These are phyloP conservation scores for Drosophila bifasciata DNA, from an alignment of 1,140 invertebrate species.

Conservation along the genomic window DNA sequence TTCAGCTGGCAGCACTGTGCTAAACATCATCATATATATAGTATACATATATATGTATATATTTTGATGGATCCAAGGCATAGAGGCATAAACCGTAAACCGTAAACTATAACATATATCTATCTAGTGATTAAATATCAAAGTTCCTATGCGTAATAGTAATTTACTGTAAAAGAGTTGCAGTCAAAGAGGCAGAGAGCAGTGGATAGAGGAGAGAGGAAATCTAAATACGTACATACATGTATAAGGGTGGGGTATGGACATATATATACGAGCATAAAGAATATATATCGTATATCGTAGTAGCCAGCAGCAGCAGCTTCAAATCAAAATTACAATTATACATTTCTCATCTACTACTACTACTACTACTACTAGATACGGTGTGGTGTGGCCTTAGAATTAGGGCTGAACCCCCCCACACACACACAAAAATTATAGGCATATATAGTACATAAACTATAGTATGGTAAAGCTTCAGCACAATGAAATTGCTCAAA, in stretches of 20 bases:
- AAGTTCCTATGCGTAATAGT: constrained; percentile 83
- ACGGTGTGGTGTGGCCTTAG: constrained; percentile 44
- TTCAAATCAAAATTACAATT: constrained; percentile 61
- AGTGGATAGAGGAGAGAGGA: constrained; percentile 7
- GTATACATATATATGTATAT: constrained; percentile 49
- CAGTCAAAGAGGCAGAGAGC: constrained; percentile 11
- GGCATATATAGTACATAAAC: not conserved
- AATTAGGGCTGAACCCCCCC: constrained; percentile 26
- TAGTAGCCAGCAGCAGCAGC: constrained; percentile 40
- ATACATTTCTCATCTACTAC: constrained; percentile 48
- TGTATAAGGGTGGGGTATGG: constrained; percentile 37
- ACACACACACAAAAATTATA: constrained; percentile 7
- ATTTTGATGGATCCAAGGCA: constrained; percentile 47
- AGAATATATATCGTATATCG: constrained; percentile 29
- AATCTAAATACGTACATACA: constrained; percentile 77
- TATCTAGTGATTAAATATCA: constrained; percentile 83
- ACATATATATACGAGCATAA: constrained; percentile 20
- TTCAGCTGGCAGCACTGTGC: constrained; percentile 78
- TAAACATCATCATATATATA: constrained; percentile 52
- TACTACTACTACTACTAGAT: no score
- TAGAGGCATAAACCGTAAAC: constrained; percentile 49
- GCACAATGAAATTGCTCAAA: constrained; percentile 76
- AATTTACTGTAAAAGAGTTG: constrained; percentile 62
- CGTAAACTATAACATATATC: constrained; percentile 60
- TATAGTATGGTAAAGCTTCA: constrained; percentile 51